Conservation (phyloP, 2,113 vertebrate genomes). For the Anhinga anhinga region DNA sequence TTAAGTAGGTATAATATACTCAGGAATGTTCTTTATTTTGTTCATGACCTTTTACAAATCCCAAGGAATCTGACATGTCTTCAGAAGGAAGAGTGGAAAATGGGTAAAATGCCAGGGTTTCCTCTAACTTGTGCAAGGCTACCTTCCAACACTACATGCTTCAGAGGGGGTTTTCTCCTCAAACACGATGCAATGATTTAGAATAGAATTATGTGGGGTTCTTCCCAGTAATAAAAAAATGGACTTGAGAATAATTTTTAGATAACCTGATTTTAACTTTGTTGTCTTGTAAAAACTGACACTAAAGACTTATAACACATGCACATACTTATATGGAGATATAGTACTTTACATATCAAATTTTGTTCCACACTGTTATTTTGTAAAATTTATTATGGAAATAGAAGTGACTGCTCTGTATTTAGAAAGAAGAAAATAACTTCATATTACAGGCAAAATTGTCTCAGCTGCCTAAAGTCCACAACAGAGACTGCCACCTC, state of each 20-base stretch:
- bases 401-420: not conserved
- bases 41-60: slow-evolving; percentile 68
- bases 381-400: not conserved
- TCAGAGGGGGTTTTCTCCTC: not conserved
- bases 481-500: not conserved
- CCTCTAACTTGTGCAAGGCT: slow-evolving; percentile 36
- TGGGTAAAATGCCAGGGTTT: slow-evolving; percentile 55
- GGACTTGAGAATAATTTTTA: slow-evolving; percentile 7
- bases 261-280: not conserved
- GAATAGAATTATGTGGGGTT: not conserved
- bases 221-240: slow-evolving; percentile 29
- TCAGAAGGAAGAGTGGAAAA: slow-evolving; percentile 69
- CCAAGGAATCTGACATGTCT: slow-evolving; percentile 61
- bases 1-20: slow-evolving; percentile 64
- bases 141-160: slow-evolving; percentile 55
- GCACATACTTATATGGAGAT: not conserved
- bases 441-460: not conserved
- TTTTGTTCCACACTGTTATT: not conserved
- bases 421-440: not conserved
- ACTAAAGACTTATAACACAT: not conserved
- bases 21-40: slow-evolving; percentile 53
- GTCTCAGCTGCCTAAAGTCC: not conserved
- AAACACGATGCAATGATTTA: not conserved
- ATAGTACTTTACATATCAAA: not conserved
- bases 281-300: not conserved